Base-by-base conservation (phyloP, 2,797 vertebrate species). In the Coregonus sp. region DNA sequence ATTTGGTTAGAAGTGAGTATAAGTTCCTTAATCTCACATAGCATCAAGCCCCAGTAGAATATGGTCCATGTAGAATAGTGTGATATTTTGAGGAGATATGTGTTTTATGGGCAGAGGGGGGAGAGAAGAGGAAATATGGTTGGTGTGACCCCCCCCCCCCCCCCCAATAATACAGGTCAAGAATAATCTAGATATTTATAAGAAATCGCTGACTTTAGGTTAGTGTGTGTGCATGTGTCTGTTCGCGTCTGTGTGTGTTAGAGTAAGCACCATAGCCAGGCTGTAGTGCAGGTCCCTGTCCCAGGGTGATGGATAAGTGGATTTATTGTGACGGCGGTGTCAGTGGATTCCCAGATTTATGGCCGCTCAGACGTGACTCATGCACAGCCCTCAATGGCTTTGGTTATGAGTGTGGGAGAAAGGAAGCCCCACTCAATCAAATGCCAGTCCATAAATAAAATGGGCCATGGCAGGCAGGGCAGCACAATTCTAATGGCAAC, bases 381-480 rank as follows among this genome's bases (percentile, higher is more conserved):
- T 90, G 80, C 86, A 74, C 81, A 77, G 85, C 82, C 78, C 79
- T 88, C 86, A 83, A 79, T 90, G 82, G 82, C 86, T 91, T 89
- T 91, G 90, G 84, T 91, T 89, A 87, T 81, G 86, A 82, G 82
- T 82, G 87, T 82, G 83, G 81, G 81, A 91, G 82, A 79, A 81
- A 92, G 89, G 91, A 92, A 93, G 93, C 89, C 89, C 86, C 86
- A 89, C 89, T 93, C 89, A 87, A 91, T 93, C 92, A 93, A 91
- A 85, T 90, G 89, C 88, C 90, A 92, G 89, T 88, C 89, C 91
- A 93, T 93, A 93, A 94, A 94, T 94, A 90, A 92, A 89, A 86
- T 85, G 77, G 67, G 76, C 85, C 87, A 87, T 90, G 90, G 88
- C 90, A 92, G 81, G 59, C 75, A 82, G 82, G 83, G 75, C 80